Evolutionary conservation across 2,797 vertebrate species (phyloP).

Genomic region (Philypnodon macrostomus): DNA sequence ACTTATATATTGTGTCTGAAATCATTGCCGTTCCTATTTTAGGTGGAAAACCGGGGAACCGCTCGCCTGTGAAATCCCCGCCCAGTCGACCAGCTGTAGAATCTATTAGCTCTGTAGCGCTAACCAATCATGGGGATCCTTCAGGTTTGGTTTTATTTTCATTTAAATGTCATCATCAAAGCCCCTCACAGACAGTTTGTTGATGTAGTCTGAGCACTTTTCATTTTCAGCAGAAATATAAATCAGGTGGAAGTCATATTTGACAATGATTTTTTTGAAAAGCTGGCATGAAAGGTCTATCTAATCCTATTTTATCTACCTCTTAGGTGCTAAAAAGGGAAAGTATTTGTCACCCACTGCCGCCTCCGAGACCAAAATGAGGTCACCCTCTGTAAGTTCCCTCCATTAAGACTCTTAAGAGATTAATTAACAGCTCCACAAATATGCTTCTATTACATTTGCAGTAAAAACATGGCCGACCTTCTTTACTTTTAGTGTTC

Average conservation of each 20-base stretch:
- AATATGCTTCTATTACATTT: slow-evolving; percentile 66
- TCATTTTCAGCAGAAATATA: slow-evolving; percentile 33
- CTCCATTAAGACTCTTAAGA: slow-evolving; percentile 75
- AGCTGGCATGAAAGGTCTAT: slow-evolving; percentile 62
- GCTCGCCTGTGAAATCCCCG: slow-evolving; percentile 48
- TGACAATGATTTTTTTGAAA: slow-evolving; percentile 60
- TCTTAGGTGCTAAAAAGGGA: slow-evolving; percentile 77
- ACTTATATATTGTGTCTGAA: slow-evolving; percentile 11
- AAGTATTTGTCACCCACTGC: slow-evolving; percentile 69
- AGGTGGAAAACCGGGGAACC: slow-evolving; percentile 44
- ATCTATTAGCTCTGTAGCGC: slow-evolving; percentile 38
- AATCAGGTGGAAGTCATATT: slow-evolving; percentile 52
- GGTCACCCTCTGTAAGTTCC: slow-evolving; percentile 76
- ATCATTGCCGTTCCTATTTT: slow-evolving; percentile 31
- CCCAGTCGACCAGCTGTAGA: slow-evolving; percentile 49
- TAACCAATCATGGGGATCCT: slow-evolving; percentile 37
- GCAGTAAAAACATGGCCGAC: slow-evolving; percentile 34
- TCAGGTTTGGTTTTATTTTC: slow-evolving; percentile 37
- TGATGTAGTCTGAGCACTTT: slow-evolving; percentile 40
- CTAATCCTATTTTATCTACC: slow-evolving; percentile 75
- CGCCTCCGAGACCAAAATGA: slow-evolving; percentile 67
- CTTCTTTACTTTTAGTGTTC: too few species aligned
- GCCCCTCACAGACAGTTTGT: slow-evolving; percentile 23
- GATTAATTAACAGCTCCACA: slow-evolving; percentile 74
- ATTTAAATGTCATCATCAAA: slow-evolving; percentile 22